Evolutionary conservation across 2,113 vertebrate species (phyloP).

Genomic region (Gavialis gangeticus): DNA sequence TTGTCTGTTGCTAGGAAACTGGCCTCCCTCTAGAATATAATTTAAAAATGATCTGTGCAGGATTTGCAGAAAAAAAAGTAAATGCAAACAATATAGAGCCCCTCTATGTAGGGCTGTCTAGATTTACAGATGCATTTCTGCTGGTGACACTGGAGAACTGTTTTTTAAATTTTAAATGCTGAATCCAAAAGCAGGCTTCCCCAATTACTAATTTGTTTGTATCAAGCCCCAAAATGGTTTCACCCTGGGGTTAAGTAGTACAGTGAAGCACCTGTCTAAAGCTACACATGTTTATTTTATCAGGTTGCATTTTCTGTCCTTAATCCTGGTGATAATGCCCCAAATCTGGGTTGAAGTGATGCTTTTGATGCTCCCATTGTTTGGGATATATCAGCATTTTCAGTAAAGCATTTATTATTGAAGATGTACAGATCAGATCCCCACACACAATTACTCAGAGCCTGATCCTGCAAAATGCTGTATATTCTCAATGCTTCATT

Average conservation of each 20-base stretch:
- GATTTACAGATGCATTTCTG: conserved; percentile 26
- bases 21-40: not conserved
- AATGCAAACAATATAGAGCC: conserved; percentile 16
- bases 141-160: not conserved
- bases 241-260: conserved; percentile 5
- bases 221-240: conserved; percentile 23
- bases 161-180: not conserved
- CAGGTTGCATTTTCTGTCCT: not conserved
- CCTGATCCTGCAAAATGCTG: not conserved
- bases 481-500: not conserved
- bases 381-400: not conserved
- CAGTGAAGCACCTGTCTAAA: conserved; percentile 17
- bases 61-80: conserved; percentile 16
- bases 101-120: conserved; percentile 1
- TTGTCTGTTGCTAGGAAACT: conserved; percentile 9
- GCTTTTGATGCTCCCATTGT: not conserved
- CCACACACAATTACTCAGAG: not conserved
- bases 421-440: not conserved
- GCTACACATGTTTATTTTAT: not conserved
- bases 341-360: not conserved
- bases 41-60: not conserved
- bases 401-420: not conserved
- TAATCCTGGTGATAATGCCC: not conserved
- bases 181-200: conserved; percentile 1
- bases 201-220: conserved; percentile 34